Conservation (phyloP, 2,888 invertebrate species). For the Liodrosophila aerea region DNA sequence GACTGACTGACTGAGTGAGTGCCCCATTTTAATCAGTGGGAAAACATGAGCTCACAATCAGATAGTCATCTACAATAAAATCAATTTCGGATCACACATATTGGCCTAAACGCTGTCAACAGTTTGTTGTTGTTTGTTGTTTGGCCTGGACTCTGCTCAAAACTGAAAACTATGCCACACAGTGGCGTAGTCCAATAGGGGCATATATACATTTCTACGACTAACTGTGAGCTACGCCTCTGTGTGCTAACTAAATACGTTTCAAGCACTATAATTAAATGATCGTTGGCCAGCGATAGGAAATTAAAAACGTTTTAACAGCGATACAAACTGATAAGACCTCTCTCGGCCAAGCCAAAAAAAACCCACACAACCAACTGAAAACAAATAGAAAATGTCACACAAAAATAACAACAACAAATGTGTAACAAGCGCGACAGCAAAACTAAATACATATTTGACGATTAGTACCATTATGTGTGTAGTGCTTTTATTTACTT, state of each 20-base stretch:
- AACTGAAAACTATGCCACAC: constrained; percentile 1
- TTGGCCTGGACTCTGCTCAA: too few relatives aligned
- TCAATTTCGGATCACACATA: constrained; percentile 57
- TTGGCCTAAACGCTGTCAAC: constrained; percentile 30
- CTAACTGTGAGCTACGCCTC: constrained; percentile 19
- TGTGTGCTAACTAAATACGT: constrained; percentile 42
- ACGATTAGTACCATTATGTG: constrained; percentile 61
- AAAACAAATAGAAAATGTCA: constrained; percentile 22
- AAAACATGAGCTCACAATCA: constrained; percentile 53
- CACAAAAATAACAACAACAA: constrained; percentile 12
- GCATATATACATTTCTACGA: neutral
- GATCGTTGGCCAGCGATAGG: constrained; percentile 66
- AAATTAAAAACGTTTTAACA: constrained; percentile 74
- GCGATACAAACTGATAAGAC: constrained; percentile 66
- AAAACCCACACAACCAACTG: constrained; percentile 13
- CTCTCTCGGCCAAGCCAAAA: constrained; percentile 21
- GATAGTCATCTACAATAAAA: constrained; percentile 51
- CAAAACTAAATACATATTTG: constrained; percentile 59
- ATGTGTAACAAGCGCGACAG: constrained; percentile 63
- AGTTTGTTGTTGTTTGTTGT: constrained; percentile 7
- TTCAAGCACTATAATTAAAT: constrained; percentile 70
- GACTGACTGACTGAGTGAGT: constrained; percentile 3
- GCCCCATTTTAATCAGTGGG: constrained; percentile 57
- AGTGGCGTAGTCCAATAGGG: constrained; percentile 20
- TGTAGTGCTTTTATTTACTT: neutral